A percentile compares a stretch with the other conserved stretches of the same genome.
Evolutionary conservation across 2,797 vertebrate species (phyloP).

Genomic region (Amniataba percoides): DNA sequence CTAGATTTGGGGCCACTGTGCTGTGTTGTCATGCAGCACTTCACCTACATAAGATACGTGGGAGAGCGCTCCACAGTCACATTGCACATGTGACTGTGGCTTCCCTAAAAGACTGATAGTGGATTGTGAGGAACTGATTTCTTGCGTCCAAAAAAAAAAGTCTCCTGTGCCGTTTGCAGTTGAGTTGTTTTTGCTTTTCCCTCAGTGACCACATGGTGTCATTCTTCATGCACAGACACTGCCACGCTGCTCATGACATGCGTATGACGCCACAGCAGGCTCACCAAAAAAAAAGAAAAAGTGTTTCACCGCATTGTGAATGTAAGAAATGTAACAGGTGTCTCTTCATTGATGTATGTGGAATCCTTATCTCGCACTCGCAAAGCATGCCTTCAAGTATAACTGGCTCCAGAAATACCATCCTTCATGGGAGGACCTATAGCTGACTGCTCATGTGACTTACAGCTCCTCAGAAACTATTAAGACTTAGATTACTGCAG

Average conservation of each 20-base stretch:
- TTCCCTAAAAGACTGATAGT: slow-evolving; percentile 1
- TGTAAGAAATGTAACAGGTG: slow-evolving; percentile 44
- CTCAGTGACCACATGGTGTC: slow-evolving; percentile 72
- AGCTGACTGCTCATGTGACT: slow-evolving; percentile 32
- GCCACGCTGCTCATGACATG: slow-evolving; percentile 4
- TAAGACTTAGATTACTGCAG: slow-evolving; percentile 15
- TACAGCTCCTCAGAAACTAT: slow-evolving; percentile 24
- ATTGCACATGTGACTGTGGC: neutral
- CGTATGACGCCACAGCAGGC: slow-evolving; percentile 6
- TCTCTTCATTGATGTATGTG: slow-evolving; percentile 28
- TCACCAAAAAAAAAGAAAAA: neutral
- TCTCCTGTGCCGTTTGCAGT: slow-evolving; percentile 13
- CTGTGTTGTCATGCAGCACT: slow-evolving; percentile 14
- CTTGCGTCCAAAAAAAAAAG: neutral
- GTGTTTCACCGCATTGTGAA: slow-evolving; percentile 18
- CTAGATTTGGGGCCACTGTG: slow-evolving; percentile 23
- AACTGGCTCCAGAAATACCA: neutral
- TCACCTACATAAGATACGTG: slow-evolving; percentile 10
- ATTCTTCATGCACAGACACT: slow-evolving; percentile 53
- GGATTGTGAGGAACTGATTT: slow-evolving; percentile 6
- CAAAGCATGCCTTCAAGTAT: slow-evolving; percentile 13
- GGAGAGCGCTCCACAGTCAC: neutral
- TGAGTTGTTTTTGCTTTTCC: slow-evolving; percentile 52
- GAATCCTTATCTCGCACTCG: slow-evolving; percentile 1
- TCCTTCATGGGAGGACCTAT: slow-evolving; percentile 1